phyloP scores from a whole-genome alignment of 2,888 invertebrate genomes.

The Epirrita christyi region DNA sequence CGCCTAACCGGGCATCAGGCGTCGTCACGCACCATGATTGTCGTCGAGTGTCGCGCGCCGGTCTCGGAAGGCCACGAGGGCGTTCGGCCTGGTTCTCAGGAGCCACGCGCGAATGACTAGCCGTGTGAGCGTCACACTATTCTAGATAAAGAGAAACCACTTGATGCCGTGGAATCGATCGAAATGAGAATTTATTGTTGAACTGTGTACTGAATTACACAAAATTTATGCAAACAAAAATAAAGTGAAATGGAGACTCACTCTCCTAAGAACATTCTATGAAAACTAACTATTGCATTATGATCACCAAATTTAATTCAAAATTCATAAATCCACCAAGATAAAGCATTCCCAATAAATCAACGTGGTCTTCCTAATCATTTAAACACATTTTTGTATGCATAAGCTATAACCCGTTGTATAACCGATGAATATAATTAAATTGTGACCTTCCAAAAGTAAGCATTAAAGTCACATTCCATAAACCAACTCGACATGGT shows the following conservation, averaged over 20 bases:
- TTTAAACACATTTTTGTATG: constrained; percentile 3
- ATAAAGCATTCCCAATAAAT: constrained; percentile 19
- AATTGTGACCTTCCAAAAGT: constrained; percentile 31
- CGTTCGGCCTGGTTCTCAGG: constrained; percentile 62
- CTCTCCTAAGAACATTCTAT: neutral
- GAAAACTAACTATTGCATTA: neutral
- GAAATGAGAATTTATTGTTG: constrained; percentile 19
- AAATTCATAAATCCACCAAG: constrained; percentile 4
- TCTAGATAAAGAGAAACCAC: constrained; percentile 54
- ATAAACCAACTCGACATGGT: constrained; percentile 11
- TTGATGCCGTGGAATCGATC: constrained; percentile 43
- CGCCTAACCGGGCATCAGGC: constrained; percentile 41
- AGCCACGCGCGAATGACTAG: constrained; percentile 55
- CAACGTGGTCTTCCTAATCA: constrained; percentile 7
- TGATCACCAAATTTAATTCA: constrained; percentile 3
- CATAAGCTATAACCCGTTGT: constrained; percentile 17
- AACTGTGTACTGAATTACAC: neutral
- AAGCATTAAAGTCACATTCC: constrained; percentile 27
- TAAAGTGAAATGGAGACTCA: neutral
- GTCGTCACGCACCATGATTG: constrained; percentile 16
- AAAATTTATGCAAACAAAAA: neutral
- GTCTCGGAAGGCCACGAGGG: constrained; percentile 39
- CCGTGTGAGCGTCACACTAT: constrained; percentile 65
- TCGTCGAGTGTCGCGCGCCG: constrained; percentile 24
- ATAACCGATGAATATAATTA: constrained; percentile 21